These are phyloP conservation scores for Perccottus glenii DNA, from an alignment of 2,113 vertebrate genomes.

Conservation along the genomic window DNA sequence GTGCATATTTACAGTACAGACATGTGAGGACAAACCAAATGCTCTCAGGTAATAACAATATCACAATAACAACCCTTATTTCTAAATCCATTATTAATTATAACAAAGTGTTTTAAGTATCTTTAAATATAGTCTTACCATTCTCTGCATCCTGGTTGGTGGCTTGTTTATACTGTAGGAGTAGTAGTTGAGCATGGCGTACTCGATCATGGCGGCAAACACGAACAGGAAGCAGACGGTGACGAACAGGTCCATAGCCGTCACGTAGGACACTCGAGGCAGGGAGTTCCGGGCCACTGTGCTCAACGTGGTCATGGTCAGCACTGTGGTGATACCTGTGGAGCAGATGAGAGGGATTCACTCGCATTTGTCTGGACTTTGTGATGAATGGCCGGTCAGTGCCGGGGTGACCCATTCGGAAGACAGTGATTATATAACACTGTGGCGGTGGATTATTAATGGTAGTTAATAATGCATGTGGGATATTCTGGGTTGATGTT, in stretches of 20 bases:
- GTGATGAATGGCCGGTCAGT: slow-evolving; percentile 16
- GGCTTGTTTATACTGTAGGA: slow-evolving; percentile 83
- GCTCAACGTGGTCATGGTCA: slow-evolving; percentile 98
- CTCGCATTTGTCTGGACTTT: neutral
- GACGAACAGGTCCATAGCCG: slow-evolving; percentile 97
- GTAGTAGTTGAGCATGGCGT: slow-evolving; percentile 96
- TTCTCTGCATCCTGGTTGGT: slow-evolving; percentile 83
- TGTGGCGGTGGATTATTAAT: slow-evolving; percentile 26
- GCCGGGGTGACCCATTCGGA: slow-evolving; percentile 10
- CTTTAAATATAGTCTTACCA: slow-evolving; percentile 76
- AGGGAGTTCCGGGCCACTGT: slow-evolving; percentile 94
- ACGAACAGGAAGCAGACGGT: slow-evolving; percentile 98
- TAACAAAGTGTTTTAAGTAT: too few species aligned
- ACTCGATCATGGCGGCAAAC: slow-evolving; percentile 96
- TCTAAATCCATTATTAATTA: too few species aligned
- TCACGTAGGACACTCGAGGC: slow-evolving; percentile 94
- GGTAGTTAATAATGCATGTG: slow-evolving; percentile 32
- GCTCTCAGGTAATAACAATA: too few species aligned
- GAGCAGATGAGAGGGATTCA: neutral
- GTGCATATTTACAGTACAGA: too few species aligned
- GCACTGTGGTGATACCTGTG: slow-evolving; percentile 93
- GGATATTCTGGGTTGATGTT: slow-evolving; percentile 39
- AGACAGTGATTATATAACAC: slow-evolving; percentile 29
- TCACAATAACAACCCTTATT: too few species aligned
- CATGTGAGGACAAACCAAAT: too few species aligned